Evolutionary conservation across 2,888 invertebrate genomes (phyloP).

Genomic region (Mythimna albipuncta): DNA sequence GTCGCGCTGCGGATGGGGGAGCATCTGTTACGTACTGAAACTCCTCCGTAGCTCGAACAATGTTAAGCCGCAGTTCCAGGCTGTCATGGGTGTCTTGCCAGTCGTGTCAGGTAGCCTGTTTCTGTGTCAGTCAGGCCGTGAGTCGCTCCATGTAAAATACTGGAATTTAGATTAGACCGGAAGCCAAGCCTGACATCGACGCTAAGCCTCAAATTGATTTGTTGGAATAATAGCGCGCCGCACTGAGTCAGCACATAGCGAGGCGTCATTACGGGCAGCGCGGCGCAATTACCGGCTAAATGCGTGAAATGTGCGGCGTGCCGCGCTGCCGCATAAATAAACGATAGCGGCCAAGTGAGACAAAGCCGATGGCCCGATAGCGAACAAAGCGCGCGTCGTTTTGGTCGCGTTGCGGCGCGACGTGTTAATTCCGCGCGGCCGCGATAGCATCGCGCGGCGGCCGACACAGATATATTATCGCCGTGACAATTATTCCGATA

Average conservation of each 20-base stretch:
- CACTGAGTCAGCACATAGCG: constrained; percentile 18
- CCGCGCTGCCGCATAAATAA: constrained; percentile 64
- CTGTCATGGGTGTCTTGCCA: too few relatives aligned
- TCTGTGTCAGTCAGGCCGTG: too few relatives aligned
- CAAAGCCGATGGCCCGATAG: constrained; percentile 68
- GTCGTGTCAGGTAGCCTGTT: too few relatives aligned
- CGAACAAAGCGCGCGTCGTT: constrained; percentile 69
- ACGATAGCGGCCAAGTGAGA: constrained; percentile 55
- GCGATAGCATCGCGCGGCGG: constrained; percentile 61
- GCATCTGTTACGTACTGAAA: background rate
- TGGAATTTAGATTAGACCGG: background rate
- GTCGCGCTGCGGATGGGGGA: background rate
- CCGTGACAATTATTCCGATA: constrained; percentile 72
- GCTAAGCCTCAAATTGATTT: background rate
- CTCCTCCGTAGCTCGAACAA: background rate
- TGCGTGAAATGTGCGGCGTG: constrained; percentile 56
- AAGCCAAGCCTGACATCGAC: background rate
- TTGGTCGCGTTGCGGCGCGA: constrained; percentile 65
- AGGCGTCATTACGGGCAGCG: constrained; percentile 49
- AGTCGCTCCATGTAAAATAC: background rate
- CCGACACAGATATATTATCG: constrained; percentile 72
- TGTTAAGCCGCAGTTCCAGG: background rate
- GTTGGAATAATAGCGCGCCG: background rate
- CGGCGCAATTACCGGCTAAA: constrained; percentile 60
- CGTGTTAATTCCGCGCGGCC: constrained; percentile 72